Conservation (phyloP, 53 echinoderm and acorn worm genomes). For the Astropecten irregularis region DNA sequence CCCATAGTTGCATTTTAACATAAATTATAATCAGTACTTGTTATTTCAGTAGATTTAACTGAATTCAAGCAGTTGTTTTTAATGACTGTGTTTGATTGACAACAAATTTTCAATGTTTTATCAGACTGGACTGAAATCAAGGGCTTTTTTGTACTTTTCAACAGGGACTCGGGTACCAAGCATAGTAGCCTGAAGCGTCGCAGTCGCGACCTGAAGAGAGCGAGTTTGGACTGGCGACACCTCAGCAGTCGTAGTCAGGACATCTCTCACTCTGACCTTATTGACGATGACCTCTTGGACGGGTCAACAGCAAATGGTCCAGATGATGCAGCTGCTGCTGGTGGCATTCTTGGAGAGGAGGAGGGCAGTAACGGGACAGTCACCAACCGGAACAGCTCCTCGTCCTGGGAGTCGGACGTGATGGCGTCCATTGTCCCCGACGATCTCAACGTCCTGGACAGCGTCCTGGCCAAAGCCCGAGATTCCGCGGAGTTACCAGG, state of each 20-base stretch:
- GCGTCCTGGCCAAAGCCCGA: slow-evolving; percentile 5
- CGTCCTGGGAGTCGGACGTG: slow-evolving; percentile 47
- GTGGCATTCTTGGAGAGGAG: not conserved
- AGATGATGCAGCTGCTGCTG: not conserved
- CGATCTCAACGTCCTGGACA: slow-evolving; percentile 18
- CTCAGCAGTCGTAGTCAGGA: slow-evolving; percentile 13
- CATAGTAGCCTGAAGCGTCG: not conserved
- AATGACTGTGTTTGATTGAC: too few species aligned
- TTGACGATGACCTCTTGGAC: not conserved
- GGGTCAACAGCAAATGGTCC: not conserved
- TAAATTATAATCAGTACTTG: too few species aligned
- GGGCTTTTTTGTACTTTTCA: not conserved
- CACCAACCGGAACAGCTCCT: slow-evolving; percentile 13
- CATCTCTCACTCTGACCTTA: not conserved
- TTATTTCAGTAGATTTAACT: too few species aligned
- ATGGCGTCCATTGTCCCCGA: slow-evolving; percentile 28
- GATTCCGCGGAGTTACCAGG: too few species aligned
- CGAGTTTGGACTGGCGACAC: slow-evolving; percentile 1
- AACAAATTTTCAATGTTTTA: too few species aligned
- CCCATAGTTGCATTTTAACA: too few species aligned
- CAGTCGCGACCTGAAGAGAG: not conserved
- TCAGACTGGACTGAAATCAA: too few species aligned
- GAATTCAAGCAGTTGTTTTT: too few species aligned
- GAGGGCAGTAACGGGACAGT: not conserved
- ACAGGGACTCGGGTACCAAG: not conserved